A percentile compares a stretch with the other conserved stretches of the same genome.
phyloP scores from a whole-genome alignment of 2,888 invertebrate genomes.

The Plutella xylostella region DNA sequence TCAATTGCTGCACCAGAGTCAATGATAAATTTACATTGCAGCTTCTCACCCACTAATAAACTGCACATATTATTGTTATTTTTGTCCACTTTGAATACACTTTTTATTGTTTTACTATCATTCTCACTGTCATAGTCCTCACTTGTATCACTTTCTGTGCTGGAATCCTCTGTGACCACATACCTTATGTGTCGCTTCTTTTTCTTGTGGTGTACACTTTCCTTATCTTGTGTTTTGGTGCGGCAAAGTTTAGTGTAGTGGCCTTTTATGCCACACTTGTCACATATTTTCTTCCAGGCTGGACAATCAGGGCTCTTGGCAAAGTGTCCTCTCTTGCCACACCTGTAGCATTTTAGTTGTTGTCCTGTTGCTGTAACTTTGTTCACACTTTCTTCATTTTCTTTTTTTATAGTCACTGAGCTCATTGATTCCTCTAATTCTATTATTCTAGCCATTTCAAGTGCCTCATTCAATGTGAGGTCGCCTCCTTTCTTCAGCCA shows the following conservation, averaged over 20 bases:
- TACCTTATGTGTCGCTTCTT: slow-evolving; percentile 9
- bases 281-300: neutral
- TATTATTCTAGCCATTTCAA: neutral
- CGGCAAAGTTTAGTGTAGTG: slow-evolving; percentile 9
- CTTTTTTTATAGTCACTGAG: neutral
- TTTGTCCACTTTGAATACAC: slow-evolving; percentile 3
- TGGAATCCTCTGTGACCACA: slow-evolving; percentile 6
- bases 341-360: neutral
- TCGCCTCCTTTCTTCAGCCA: slow-evolving; percentile 9
- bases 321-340: neutral
- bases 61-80: neutral
- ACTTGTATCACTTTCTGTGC: neutral
- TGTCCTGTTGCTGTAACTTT: no score
- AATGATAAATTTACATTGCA: slow-evolving; percentile 8
- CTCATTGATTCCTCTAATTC: neutral
- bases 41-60: neutral
- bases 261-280: slow-evolving; percentile 7
- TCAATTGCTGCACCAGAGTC: slow-evolving; percentile 12
- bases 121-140: neutral
- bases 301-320: neutral
- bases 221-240: neutral
- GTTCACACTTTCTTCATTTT: neutral
- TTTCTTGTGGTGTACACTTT: neutral
- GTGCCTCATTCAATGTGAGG: neutral
- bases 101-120: neutral